Conservation (phyloP, 2,797 vertebrate species). For the Tadarida brasiliensis region DNA sequence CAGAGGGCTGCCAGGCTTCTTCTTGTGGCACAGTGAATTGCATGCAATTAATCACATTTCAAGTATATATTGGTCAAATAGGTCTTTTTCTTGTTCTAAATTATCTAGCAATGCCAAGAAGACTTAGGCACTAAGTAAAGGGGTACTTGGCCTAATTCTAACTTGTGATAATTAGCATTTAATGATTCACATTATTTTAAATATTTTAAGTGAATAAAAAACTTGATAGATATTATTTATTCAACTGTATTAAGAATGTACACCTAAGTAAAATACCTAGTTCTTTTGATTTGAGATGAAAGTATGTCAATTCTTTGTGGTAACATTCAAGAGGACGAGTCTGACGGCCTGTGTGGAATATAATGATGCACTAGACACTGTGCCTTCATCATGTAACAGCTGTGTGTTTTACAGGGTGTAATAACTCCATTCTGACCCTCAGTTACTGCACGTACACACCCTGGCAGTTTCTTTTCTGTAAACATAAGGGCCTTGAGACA, state of each 20-base stretch:
- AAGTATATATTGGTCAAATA: not conserved
- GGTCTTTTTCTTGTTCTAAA: not conserved
- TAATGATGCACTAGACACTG: not conserved
- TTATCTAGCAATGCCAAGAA: not conserved
- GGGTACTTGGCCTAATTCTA: not conserved
- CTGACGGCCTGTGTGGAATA: not conserved
- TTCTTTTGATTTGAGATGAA: not conserved
- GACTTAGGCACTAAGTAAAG: not conserved
- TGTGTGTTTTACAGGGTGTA: not conserved
- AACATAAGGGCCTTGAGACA: too few species aligned
- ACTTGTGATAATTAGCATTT: not conserved
- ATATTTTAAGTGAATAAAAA: not conserved
- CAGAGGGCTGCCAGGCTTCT: too few species aligned
- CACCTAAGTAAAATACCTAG: not conserved
- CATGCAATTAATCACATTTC: not conserved
- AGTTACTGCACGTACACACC: too few species aligned
- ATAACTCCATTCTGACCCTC: too few species aligned
- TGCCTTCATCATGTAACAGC: not conserved
- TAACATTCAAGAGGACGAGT: not conserved
- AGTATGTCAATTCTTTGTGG: not conserved
- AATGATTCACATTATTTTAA: not conserved
- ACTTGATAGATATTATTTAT: not conserved
- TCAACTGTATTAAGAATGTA: not conserved
- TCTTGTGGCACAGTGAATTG: too few species aligned
- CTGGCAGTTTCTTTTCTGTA: too few species aligned